These are phyloP conservation scores for Drosophila neonasuta DNA, from an alignment of 2,888 invertebrate species.

Conservation along the genomic window DNA sequence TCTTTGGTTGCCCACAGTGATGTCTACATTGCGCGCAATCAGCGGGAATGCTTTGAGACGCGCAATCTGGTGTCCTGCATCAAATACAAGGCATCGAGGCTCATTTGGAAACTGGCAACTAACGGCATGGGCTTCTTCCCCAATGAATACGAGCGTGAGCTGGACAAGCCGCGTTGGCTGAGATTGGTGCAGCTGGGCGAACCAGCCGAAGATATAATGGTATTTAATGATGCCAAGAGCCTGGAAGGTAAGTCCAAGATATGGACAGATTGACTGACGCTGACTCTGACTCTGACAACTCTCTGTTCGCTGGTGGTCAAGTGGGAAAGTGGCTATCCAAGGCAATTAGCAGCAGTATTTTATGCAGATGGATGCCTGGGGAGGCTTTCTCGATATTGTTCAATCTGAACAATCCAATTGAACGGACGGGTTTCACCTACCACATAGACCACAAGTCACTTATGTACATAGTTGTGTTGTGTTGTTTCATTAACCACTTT, in stretches of 20 bases:
- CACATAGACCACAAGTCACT: neutral
- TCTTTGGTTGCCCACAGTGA: slow-evolving; percentile 67
- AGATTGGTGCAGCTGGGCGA: slow-evolving; percentile 78
- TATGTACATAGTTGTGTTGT: slow-evolving; percentile 1
- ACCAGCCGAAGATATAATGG: slow-evolving; percentile 71
- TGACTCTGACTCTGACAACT: neutral
- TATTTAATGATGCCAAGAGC: slow-evolving; percentile 78
- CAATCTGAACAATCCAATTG: slow-evolving; percentile 16
- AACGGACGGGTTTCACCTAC: slow-evolving; percentile 31
- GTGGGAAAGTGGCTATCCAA: slow-evolving; percentile 40
- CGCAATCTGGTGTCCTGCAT: slow-evolving; percentile 79
- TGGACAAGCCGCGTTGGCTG: slow-evolving; percentile 62
- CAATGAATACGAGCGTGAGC: slow-evolving; percentile 74
- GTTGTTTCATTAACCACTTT: slow-evolving; percentile 12
- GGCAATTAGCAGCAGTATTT: slow-evolving; percentile 40
- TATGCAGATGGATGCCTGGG: slow-evolving; percentile 27
- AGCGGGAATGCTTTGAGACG: slow-evolving; percentile 77
- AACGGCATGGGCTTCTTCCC: slow-evolving; percentile 80
- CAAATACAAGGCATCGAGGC: slow-evolving; percentile 79
- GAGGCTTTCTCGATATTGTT: slow-evolving; percentile 25
- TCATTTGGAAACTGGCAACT: slow-evolving; percentile 80
- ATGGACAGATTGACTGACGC: neutral
- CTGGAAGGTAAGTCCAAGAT: slow-evolving; percentile 72
- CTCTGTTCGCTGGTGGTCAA: slow-evolving; percentile 2
- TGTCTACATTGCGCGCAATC: slow-evolving; percentile 77